Base-by-base conservation (phyloP, 2,797 vertebrate species). In the Dallia pectoralis region DNA sequence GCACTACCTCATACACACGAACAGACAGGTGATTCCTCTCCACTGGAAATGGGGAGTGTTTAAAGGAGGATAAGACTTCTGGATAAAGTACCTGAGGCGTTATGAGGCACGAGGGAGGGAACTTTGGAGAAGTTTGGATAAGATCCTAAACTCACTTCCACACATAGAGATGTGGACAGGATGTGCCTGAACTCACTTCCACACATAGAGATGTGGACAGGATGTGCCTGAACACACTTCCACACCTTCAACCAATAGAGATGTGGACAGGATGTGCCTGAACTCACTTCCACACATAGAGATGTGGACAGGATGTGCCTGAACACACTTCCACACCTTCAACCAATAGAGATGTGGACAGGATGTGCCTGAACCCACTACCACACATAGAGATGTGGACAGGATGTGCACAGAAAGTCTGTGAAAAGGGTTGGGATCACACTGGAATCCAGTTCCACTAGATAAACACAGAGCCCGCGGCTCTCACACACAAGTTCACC, bases 371-470 rank as follows among this genome's bases (percentile, higher is more conserved):
- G 33, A n/a, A n/a, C n/a, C n/a, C n/a, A n/a, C n/a, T n/a, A n/a
- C n/a, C n/a, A n/a, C n/a, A n/a, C n/a, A n/a, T 88, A 83, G 83
- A 78, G 79, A 69, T 83, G 79, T 86, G 88, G 85, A 86, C 85
- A 85, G 83, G 85, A 62, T 85, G 88, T n/a, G n/a, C n/a, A n/a
- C n/a, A n/a, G n/a, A n/a, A 88, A 86, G 80, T 63, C 33, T 8
- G 8, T 36, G 33, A 79, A 68, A 80, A 86, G 85, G 78, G 61
- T 70, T 81, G 82, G 80, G 80, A 78, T 71, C 65, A 70, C 25
- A 56, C 19, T 19, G 29, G 67, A 27, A 51, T 9, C 22, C 2
- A 32, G 67, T 30, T 32, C 47, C 3, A 49, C 47, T 18, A 9
- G 18, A 48, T 69, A 18, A n/a, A 18, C 5, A 22, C 66, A 71